phyloP scores from a whole-genome alignment of 2,888 invertebrate species.

The Lasioglossum leucozonium region DNA sequence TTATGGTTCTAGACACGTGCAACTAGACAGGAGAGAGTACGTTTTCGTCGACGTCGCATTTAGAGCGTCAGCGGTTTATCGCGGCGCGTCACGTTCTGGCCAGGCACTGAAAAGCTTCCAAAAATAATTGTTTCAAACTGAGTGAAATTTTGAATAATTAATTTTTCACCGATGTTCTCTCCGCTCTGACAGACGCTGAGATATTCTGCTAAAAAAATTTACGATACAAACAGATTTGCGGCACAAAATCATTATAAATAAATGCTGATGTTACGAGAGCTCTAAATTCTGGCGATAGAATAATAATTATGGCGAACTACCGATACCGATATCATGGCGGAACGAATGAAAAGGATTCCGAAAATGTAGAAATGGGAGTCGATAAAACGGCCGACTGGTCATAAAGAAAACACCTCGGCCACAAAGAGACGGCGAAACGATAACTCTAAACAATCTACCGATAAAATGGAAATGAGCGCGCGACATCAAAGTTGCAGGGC shows the following conservation, averaged over 20 bases:
- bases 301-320: too few relatives aligned
- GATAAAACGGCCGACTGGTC: neutral
- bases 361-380: neutral
- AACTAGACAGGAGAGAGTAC: neutral
- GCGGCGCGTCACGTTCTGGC: neutral
- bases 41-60: slow-evolving; percentile 1
- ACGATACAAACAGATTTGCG: too few relatives aligned
- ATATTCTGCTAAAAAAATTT: too few relatives aligned
- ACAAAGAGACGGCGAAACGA: neutral
- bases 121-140: neutral
- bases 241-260: too few relatives aligned
- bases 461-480: neutral
- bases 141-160: too few relatives aligned
- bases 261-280: too few relatives aligned
- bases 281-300: too few relatives aligned
- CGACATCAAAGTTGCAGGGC: neutral
- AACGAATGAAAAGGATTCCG: neutral
- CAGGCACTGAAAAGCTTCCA: neutral
- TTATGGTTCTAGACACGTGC: slow-evolving; percentile 4
- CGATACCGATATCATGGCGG: too few relatives aligned
- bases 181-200: too few relatives aligned
- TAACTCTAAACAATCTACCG: neutral
- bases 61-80: slow-evolving; percentile 23
- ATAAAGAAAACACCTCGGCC: neutral
- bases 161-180: too few relatives aligned